These are phyloP conservation scores for Chelonia mydas DNA, from an alignment of 2,797 vertebrate genomes.

Conservation along the genomic window DNA sequence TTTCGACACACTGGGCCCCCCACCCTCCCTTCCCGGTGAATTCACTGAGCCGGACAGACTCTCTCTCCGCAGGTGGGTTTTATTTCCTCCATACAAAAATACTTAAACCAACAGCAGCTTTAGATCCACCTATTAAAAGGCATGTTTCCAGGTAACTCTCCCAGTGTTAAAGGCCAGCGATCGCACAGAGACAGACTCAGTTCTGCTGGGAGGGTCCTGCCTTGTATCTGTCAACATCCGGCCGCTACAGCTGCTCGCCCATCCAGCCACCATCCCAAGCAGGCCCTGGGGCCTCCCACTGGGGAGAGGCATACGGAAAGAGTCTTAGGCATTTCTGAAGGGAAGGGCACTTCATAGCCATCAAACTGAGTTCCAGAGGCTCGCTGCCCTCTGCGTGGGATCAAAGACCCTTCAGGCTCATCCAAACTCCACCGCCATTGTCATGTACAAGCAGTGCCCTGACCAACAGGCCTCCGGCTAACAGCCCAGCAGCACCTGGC, in stretches of 20 bases:
- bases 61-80: background rate
- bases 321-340: background rate
- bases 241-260: background rate
- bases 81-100: background rate
- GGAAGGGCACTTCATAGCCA: background rate
- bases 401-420: background rate
- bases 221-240: background rate
- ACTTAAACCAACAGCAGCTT: background rate
- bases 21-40: background rate
- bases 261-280: background rate
- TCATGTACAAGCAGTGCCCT: background rate
- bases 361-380: background rate
- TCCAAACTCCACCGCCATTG: background rate
- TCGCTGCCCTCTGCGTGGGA: background rate
- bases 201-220: background rate
- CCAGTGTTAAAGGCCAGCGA: background rate
- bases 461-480: background rate
- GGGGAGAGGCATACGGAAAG: background rate
- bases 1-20: background rate
- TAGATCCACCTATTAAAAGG: background rate
- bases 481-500: rapidly evolving
- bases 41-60: background rate
- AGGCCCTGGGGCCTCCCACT: no score
- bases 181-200: background rate
- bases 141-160: background rate